These are phyloP conservation scores for Ceuthmochares aereus DNA, from an alignment of 2,113 vertebrate species.

Conservation along the genomic window DNA sequence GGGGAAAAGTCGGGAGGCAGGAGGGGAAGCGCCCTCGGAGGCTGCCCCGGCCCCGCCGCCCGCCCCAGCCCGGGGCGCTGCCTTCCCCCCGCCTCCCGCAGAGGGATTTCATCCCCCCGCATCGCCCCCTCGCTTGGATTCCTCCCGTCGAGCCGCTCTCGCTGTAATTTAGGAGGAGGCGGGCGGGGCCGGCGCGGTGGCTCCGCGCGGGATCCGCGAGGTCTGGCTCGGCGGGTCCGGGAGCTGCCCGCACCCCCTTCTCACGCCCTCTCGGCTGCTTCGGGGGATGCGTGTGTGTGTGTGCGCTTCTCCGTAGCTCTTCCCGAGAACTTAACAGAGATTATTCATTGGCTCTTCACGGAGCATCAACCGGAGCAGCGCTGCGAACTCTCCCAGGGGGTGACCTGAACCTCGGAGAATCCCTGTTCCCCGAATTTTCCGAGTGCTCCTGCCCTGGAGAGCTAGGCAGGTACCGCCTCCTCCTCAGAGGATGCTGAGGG, in stretches of 20 bases:
- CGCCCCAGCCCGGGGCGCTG: neutral
- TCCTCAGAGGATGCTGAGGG: neutral
- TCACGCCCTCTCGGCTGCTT: neutral
- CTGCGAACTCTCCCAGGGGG: neutral
- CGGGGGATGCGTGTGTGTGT: too few species aligned
- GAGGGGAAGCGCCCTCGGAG: constrained; percentile 44
- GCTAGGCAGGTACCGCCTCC: neutral
- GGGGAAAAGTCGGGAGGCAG: constrained; percentile 63
- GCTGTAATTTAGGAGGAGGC: neutral
- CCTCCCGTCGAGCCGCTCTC: neutral
- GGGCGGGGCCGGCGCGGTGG: neutral
- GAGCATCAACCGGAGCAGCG: neutral
- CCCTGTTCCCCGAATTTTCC: neutral
- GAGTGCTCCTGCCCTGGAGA: accelerated
- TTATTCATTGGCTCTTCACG: accelerated
- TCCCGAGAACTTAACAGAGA: neutral
- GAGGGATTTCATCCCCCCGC: too few species aligned
- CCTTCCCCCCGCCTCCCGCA: neutral
- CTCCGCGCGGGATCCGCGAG: neutral
- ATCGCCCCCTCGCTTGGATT: neutral
- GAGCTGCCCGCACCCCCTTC: neutral
- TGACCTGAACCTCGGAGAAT: neutral
- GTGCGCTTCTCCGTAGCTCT: neutral
- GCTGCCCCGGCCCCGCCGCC: neutral
- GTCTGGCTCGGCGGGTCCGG: neutral